A percentile compares a stretch with the other conserved stretches of the same genome.
These are phyloP conservation scores for Melanotaenia pygmaea DNA, from an alignment of 2,797 vertebrate species.

Conservation along the genomic window DNA sequence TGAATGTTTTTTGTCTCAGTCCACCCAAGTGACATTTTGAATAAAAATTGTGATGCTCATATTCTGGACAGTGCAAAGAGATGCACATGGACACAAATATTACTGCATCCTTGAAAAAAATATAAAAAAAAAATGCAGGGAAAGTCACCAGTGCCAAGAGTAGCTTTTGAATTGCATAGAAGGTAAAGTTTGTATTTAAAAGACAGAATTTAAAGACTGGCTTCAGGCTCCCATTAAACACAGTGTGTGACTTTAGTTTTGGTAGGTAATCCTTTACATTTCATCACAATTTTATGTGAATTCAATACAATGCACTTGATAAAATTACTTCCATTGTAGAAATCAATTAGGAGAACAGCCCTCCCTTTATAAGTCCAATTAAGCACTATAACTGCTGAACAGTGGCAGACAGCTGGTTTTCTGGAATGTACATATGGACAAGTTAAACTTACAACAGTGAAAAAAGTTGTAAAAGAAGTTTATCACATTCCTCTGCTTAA, in stretches of 20 bases:
- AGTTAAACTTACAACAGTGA: conserved; percentile 33
- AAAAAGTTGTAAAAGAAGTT: conserved; percentile 57
- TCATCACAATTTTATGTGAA: no score
- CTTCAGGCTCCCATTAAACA: conserved; percentile 26
- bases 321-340: conserved; percentile 11
- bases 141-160: conserved; percentile 42
- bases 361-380: conserved; percentile 15
- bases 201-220: conserved; percentile 22
- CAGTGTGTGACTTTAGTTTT: background rate
- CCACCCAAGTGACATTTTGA: conserved; percentile 30
- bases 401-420: conserved; percentile 34
- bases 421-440: conserved; percentile 33
- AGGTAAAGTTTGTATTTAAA: conserved; percentile 28
- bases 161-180: conserved; percentile 39
- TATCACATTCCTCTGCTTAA: conserved; percentile 46
- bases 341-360: conserved; percentile 11
- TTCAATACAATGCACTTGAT: no score
- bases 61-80: conserved; percentile 14
- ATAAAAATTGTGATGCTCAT: conserved; percentile 50
- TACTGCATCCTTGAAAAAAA: conserved; percentile 23
- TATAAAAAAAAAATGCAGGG: conserved; percentile 29
- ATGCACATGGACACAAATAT: conserved; percentile 42
- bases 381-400: conserved; percentile 27
- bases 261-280: background rate
- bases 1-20: no score